Percentiles rank a stretch among this genome's conserved stretches.
Conservation (phyloP, 2,797 vertebrate species). For the Hemibagrus guttatus region DNA sequence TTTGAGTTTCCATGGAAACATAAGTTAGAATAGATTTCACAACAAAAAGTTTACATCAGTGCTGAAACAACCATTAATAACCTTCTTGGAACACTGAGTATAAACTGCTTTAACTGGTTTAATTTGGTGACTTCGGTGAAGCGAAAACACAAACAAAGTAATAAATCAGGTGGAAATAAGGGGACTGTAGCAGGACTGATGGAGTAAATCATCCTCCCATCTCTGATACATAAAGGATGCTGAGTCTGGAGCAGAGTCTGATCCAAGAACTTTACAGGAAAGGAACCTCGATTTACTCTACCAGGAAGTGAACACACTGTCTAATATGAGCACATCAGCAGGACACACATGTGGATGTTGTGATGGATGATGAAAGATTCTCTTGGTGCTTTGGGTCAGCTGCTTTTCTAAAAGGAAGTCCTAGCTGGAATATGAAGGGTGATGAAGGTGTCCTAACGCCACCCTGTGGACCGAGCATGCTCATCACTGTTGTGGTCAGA, state of each 20-base stretch:
- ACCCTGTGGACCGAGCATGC: background rate
- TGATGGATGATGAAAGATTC: background rate
- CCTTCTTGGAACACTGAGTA: background rate
- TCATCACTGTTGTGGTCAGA: background rate
- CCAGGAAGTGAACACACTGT: background rate
- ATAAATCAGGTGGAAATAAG: slow-evolving; percentile 2
- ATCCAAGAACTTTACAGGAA: background rate
- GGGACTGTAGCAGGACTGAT: background rate
- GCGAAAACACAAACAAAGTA: background rate
- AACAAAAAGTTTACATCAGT: background rate
- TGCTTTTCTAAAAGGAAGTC: background rate
- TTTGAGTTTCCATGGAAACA: background rate
- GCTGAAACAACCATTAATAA: background rate
- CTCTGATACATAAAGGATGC: background rate
- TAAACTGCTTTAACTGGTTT: slow-evolving; percentile 23
- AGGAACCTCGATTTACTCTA: background rate
- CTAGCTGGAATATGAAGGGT: background rate
- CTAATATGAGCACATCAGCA: background rate
- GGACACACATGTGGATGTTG: background rate
- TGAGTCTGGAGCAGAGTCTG: background rate
- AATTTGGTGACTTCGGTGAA: background rate
- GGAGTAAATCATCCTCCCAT: background rate
- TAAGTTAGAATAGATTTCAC: background rate
- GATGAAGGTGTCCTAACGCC: background rate
- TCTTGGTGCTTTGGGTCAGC: background rate